A percentile compares a stretch with the other conserved stretches of the same genome.
Conservation (phyloP, 2,113 vertebrate genomes). For the Cavia porcellus region DNA sequence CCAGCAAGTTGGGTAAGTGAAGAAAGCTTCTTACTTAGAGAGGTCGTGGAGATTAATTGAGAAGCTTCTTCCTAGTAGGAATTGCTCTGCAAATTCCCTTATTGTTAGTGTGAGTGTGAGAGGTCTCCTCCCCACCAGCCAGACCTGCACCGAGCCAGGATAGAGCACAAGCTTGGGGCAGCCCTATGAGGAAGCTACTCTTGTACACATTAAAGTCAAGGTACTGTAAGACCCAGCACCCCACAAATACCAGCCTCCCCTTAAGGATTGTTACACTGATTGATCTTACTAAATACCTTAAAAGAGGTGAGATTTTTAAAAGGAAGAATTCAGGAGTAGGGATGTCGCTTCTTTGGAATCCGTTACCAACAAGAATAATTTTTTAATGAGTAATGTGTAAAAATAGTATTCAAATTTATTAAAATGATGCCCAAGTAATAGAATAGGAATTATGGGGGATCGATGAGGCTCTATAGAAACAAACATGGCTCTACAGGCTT, state of each 20-base stretch:
- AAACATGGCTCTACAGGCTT: neutral
- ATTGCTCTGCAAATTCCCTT: neutral
- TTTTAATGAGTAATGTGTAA: neutral
- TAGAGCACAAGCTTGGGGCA: neutral
- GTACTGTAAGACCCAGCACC: neutral
- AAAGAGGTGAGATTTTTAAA: neutral
- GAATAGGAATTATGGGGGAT: neutral
- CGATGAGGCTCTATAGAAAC: neutral
- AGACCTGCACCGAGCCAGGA: neutral
- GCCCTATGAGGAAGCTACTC: neutral
- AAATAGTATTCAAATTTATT: conserved; percentile 8
- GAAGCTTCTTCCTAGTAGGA: conserved; percentile 19
- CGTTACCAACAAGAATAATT: conserved; percentile 13
- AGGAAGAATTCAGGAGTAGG: neutral
- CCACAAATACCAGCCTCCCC: neutral
- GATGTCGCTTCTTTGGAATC: conserved; percentile 24
- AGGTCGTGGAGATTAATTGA: neutral
- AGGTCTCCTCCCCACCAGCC: neutral
- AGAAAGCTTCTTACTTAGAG: neutral
- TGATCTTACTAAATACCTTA: conserved; percentile 36
- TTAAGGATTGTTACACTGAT: neutral
- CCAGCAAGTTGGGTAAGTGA: neutral
- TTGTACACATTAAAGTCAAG: neutral
- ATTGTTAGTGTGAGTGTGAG: neutral
- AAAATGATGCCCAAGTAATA: conserved; percentile 24